Base-by-base conservation (phyloP, 2,797 vertebrate genomes). In the Galagoides demidoff region DNA sequence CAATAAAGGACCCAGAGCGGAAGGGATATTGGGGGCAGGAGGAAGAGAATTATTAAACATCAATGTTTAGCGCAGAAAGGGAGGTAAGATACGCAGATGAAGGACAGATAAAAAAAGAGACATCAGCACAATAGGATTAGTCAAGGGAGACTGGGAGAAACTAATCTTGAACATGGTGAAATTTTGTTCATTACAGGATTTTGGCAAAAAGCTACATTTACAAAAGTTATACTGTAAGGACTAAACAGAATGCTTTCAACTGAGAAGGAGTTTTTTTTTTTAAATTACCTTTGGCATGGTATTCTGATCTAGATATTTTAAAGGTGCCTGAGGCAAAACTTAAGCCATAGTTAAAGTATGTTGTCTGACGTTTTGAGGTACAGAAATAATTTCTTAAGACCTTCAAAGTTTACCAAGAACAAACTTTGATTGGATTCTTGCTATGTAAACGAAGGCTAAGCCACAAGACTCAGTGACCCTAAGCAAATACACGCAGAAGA, bases 171-270 rank as follows among this genome's bases (percentile, higher is more conserved):
- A 64, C 12, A 70, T 1, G 7, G 19, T 9, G 61, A 63, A 22
- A 43, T 76, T 73, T 57, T 37, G 73, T 55, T 96, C 31, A 61
- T 37, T 31, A 45, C 5, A 43, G 19, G 31, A 85, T 37, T 88
- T 73, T 77, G 45, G 49, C 25, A 59, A 94, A 73, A 81, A 27
- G 43, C n/a, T 82, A 85, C 70, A 82, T 64, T 71, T 61, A 87
- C 68, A 34, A 45, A 90, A 84, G 61, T 74, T 90, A 81, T 57
- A 91, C 59, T 90, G 55, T 59, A 37, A 86, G 89, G 39, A 71
- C n/a, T 43, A 55, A 7, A 8, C 31, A 68, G 11, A 77, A 81
- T 45, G 59, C 45, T 61, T 84, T 85, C 25, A 63, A 66, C 12
- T 4, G 23, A 84, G 37, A 85, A 4, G 61, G 20, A 23, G 52